Base-by-base conservation (phyloP, 2,888 invertebrate genomes). In the Graphium colonna region DNA sequence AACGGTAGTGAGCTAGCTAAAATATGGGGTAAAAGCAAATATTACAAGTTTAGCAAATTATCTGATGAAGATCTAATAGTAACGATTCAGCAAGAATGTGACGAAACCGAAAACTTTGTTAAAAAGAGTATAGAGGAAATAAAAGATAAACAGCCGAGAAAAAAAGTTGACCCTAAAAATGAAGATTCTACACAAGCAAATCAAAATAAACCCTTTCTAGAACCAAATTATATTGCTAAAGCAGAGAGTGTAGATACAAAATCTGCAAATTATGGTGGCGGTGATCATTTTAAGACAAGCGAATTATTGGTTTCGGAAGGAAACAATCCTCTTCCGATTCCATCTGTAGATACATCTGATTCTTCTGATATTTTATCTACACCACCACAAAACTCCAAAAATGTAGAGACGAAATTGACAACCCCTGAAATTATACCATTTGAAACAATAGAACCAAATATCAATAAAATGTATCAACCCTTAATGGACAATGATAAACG, bases 11-110 rank as follows among this genome's bases (percentile, higher is more conserved):
- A 18, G 21, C 7, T 48, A n/a, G n/a, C 13, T 15, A 26, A 26
- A 4, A n/a, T 5, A 9, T 49, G 49, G 49, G 41, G 8, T n/a
- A n/a, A n/a, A 17, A 33, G 0, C 1, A 49, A 49, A 49, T 49
- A 41, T 49, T 1, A 18, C 7, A 41, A 12, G 13, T 31, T 41
- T 17, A 31, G 16, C 3, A 33, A 42, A 9, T 42, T 49, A 28
- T 41, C 49, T 10, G 4, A 13, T 41, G 42, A 18, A 1, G 18
- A 41, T 10, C 26, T 49, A 42, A 33, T 1, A 1, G 8, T 12
- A 33, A 16, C 17, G 9, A 18, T 42, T 7, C 8, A 49, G 8
- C 12, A 41, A 41, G n/a, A 41, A 17, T 49, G 49, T 12, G 41
- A 8, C 1, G 33, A 33, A 10, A 1, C 33, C 2, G 3, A 8